A percentile compares a stretch with the other conserved stretches of the same genome.
Conservation (phyloP, 2,888 invertebrate genomes). For the Drosophila macrospina region DNA sequence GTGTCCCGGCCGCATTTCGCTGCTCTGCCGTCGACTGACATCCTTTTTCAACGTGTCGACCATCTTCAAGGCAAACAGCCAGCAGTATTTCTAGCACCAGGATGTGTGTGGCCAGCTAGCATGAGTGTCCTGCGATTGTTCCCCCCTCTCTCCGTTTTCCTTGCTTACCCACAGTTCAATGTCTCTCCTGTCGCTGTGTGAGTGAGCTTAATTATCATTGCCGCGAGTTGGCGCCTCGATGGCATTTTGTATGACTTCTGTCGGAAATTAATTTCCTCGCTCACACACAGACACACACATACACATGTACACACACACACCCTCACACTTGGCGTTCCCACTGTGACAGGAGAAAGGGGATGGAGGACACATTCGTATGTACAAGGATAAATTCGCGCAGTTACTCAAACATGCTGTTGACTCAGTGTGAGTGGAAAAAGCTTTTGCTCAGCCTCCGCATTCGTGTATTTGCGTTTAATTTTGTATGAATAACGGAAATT, state of each 20-base stretch:
- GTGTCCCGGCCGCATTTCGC: conserved; percentile 44
- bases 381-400: conserved; percentile 42
- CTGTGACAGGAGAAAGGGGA: not conserved
- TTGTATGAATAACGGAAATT: conserved; percentile 78
- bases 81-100: conserved; percentile 23
- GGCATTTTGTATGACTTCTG: conserved; percentile 78
- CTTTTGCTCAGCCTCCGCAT: conserved; percentile 25
- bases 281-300: conserved; percentile 37
- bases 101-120: conserved; percentile 28
- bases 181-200: conserved; percentile 38
- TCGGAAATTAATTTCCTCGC: conserved; percentile 80
- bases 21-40: conserved; percentile 55
- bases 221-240: conserved; percentile 64
- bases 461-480: conserved; percentile 73
- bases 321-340: conserved; percentile 1
- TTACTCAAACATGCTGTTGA: conserved; percentile 37
- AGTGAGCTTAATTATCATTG: conserved; percentile 75
- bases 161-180: conserved; percentile 13
- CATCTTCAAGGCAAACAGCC: conserved; percentile 70
- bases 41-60: conserved; percentile 67
- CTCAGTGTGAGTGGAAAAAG: conserved; percentile 46
- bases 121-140: conserved; percentile 14
- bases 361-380: conserved; percentile 19
- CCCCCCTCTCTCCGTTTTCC: not conserved
- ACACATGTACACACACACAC: not conserved